Evolutionary conservation across 2,888 invertebrate genomes (phyloP), one percentile per base, ranked within the genome.

Genomic region (Laothoe populi): DNA sequence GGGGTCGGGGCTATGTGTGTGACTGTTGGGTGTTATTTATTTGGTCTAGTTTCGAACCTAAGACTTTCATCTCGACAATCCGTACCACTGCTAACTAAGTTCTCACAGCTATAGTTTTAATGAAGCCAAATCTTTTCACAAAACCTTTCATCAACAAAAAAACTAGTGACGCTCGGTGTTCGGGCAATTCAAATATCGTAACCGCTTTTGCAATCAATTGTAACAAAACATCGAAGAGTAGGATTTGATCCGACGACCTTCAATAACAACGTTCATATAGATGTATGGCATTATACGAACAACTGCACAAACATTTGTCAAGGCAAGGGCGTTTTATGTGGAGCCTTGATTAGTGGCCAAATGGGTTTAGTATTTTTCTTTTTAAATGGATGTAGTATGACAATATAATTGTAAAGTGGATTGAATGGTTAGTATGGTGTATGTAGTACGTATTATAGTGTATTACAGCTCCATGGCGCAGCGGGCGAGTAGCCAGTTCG

Each of bases 321-420:
- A 26, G n/a, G 26, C 49, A 49, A 35, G 53, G 53, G 53, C 35
- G 8, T 53, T n/a, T 53, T n/a, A 53, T 10, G 31, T 35, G 35
- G 5, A 42, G 44, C 53, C 53, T 53, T 53, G 53, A 35, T 44
- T 19, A 7, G 19, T 44, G 44, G 31, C 31, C 31, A 31, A 31
- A 31, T 5, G 1, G 31, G 7, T 4, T 31, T 31, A 31, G 1
- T 31, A 5, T 4, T n/a, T n/a, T n/a, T n/a, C n/a, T n/a, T n/a
- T n/a, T n/a, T n/a, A n/a, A n/a, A n/a, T n/a, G n/a, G n/a, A n/a
- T n/a, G n/a, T n/a, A n/a, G n/a, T n/a, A n/a, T n/a, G n/a, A n/a
- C n/a, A n/a, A n/a, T n/a, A n/a, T n/a, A n/a, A n/a, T n/a, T n/a
- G n/a, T n/a, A n/a, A n/a, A n/a, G n/a, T n/a, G n/a, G n/a, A n/a